Base-by-base conservation (phyloP, 2,888 invertebrate species). In the Aspidiotus destructor region DNA sequence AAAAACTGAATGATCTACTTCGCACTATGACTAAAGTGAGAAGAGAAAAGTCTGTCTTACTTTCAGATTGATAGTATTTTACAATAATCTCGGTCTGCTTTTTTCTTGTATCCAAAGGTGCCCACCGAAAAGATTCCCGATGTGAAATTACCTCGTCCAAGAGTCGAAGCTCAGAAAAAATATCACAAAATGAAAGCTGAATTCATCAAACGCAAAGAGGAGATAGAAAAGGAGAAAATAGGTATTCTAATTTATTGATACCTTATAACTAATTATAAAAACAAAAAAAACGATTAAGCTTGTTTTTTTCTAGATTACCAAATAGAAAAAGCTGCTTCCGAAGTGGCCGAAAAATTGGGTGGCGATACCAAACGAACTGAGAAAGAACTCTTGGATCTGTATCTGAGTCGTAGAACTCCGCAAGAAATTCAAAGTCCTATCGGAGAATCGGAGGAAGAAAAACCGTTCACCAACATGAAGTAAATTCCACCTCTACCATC, bases 301-400 rank as follows among this genome's bases (percentile, higher is more conserved):
- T 67, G 73, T 71, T 53, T 28, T 53, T 44, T 48, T 13, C 9
- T 70, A 77, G 78, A 75, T 64, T 71, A 75, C 8, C 73, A 80
- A 74, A 74, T 87, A 58, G 79, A 80, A 28, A 79, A 79, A 73
- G 90, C 90, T 10, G 89, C 86, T 0, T 82, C 84, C 75, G 80
- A 84, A 70, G 88, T 89, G n/a, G 90, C 91, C 0, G 77, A 83
- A 71, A 79, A 81, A 52, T 75, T 90, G 1, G 85, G 85, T 62
- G 88, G 86, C 11, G 82, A 88, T 76, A 78, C 81, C 0, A 81
- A 84, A 73, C 82, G 85, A 76, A 88, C 85, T 0, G 87, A 90
- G 77, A 83, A 86, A 0, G 89, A 90, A 75, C 78, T 92, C 7
- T 77, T 91, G 62, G 81, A 84, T 9, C 13, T 60, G 40, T 67